Base-by-base conservation (phyloP, 2,113 vertebrate species). In the Calonectris borealis region DNA sequence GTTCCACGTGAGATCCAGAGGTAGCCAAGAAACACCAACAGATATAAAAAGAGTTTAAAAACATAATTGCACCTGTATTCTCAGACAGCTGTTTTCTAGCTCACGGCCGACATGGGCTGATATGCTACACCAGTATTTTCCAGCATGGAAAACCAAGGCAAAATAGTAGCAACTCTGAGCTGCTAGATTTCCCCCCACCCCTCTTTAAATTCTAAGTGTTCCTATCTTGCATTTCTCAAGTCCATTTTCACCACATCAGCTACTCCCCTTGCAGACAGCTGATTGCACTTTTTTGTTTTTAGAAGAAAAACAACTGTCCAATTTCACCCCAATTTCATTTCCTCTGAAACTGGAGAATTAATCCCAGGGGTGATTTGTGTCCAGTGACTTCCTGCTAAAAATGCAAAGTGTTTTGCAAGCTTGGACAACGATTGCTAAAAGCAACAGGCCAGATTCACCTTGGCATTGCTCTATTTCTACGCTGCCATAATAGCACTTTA, bases 381-480 rank as follows among this genome's bases (percentile, higher is more conserved):
- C 64, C 66, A 55, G 60, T 38, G 49, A 31, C 78, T 89, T 91
- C 76, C 64, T 66, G 78, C 49, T 91, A 62, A 66, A 94, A 94
- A 90, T 17, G 46, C 58, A 12, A 86, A 81, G n/a, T 83, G 58
- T 77, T 95, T 81, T 70, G 29, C 66, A 91, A 78, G 90, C 87
- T 83, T 86, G 70, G 84, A 79, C 93, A 61, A 16, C 0, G 9
- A 68, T 8, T 48, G 48, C 72, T 77, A 31, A 81, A 70, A 88
- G 51, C 88, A 87, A 38, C 0, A 4, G 91, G 85, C 94, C 94
- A 68, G 78, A 82, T 88, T 97, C 94, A 96, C 87, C 95, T 93
- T 97, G 87, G 70, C 76, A 84, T 64, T 3, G 8, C 83, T 94
- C 61, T 80, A 27, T 72, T 78, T 42, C 79, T 42, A 6, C 0